Base-by-base conservation (phyloP, 1,140 invertebrate species). In the Leptinotarsa defecta region DNA sequence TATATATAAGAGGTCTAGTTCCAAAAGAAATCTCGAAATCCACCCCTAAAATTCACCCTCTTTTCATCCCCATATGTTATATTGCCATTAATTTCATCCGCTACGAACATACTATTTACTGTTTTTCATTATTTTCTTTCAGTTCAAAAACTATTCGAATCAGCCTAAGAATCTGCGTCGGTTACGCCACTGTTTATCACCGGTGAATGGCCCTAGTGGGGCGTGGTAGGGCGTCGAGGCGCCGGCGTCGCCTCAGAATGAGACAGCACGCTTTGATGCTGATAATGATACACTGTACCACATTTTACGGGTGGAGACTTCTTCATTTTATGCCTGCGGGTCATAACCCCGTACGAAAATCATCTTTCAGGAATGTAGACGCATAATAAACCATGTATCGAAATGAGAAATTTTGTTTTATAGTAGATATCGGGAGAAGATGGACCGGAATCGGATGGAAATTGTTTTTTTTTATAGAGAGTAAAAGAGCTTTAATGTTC, bases 201-300 rank as follows among this genome's bases (percentile, higher is more conserved):
- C 70, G 63, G 72, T 73, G 72, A 73, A 73, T 67, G 61, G 52
- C 52, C 67, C 68, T 17, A 72, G 69, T 75, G 69, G 74, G 74
- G 74, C 74, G 74, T 75, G 74, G 74, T 62, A 24, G 57, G 48
- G 17, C 57, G 61, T 49, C 74, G 69, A 20, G 49, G 74, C 74
- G 74, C 74, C 74, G 74, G 74, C 74, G 74, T 72, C 74, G 68
- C 22, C 34, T 19, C 64, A 2, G 19, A 24, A 24, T 15, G 64
- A 71, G 70, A 43, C 70, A 43, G 70, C 24, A 27, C 48, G 49
- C 70, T 71, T 61, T 71, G 67, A 68, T 68, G 67, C 67, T 68
- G 24, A 68, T 68, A 67, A 68, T 68, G 67, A 68, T 68, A 68
- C 34, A 68, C 67, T 68, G 67, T 48, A 43, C 67, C 43, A 68